Evolutionary conservation across 2,797 vertebrate species (phyloP), one percentile per base, ranked within the genome.

Genomic region (Ctenopoma kingsleyae): DNA sequence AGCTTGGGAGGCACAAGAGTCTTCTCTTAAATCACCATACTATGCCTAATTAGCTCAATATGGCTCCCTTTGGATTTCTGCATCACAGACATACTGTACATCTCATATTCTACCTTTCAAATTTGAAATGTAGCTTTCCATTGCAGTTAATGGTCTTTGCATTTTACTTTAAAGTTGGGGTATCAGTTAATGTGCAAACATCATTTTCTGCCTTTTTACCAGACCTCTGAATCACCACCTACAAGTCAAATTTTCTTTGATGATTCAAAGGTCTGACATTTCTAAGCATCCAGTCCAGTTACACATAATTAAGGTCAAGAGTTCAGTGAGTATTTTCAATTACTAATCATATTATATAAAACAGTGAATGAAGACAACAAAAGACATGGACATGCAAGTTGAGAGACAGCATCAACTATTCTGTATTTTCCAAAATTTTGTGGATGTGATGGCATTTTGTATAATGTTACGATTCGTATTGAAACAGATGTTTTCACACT

Each of bases 21-120:
- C 77, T 71, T 66, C 65, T 61, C 68, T 75, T 74, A 78, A 86
- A 87, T 89, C 78, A 78, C 82, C 73, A 72, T 62, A 71, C 80
- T 58, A 57, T 76, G 85, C 57, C 78, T 80, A 80, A 82, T 87
- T 89, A 89, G 70, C 75, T 79, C 67, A 46, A 35, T 67, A 56
- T 4, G 36, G 53, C 44, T 71, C 68, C 84, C 72, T 74, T 66
- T 47, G 80, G 77, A 63, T 71, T 76, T 40, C 52, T 32, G 65
- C 69, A 76, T 70, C 63, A 65, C 46, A 58, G 70, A 52, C 72
- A 22, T 64, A n/a, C n/a, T n/a, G n/a, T n/a, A 50, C 61, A 30
- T 23, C 66, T 70, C 41, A 46, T 46, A 76, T 20, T 49, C 48
- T 12, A 2, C 12, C 3, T 12, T 55, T 64, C 49, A 27, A 25